Evolutionary conservation across 2,888 invertebrate species (phyloP).

Genomic region (Stenodema calcarata): DNA sequence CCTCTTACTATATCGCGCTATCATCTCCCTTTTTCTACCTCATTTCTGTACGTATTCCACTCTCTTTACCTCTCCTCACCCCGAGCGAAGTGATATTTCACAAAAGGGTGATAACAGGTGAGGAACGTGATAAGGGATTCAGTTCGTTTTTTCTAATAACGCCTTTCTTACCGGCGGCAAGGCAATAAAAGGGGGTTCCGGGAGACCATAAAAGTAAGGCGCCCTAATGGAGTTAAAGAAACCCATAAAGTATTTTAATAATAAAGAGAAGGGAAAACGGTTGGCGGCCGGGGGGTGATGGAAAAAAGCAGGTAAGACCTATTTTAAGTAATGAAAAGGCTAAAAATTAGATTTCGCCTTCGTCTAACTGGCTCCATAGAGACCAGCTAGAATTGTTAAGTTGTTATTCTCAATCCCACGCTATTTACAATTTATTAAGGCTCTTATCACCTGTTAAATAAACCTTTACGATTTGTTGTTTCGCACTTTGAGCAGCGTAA

Average conservation of each 20-base stretch:
- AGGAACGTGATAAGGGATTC: constrained; percentile 41
- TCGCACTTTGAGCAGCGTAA: no score
- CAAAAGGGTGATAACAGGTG: constrained; percentile 37
- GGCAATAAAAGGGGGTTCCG: constrained; percentile 36
- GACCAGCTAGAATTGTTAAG: no score
- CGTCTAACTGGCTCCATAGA: not conserved
- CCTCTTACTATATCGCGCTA: not conserved
- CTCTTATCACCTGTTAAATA: no score
- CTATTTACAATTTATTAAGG: no score
- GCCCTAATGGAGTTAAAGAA: constrained; percentile 43
- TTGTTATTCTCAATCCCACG: no score
- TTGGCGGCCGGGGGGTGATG: not conserved
- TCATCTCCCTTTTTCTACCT: not conserved
- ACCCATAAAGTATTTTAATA: constrained; percentile 47
- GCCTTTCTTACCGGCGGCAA: not conserved
- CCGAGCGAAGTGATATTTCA: constrained; percentile 16
- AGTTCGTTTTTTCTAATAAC: constrained; percentile 35
- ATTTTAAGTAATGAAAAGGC: constrained; percentile 15
- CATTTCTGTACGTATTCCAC: not conserved
- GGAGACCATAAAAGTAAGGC: constrained; percentile 36
- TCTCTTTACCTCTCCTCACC: not conserved
- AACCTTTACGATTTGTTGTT: no score
- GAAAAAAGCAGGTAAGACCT: not conserved
- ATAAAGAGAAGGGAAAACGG: not conserved
- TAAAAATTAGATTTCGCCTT: constrained; percentile 8